Conservation (phyloP, 2,888 invertebrate species). For the Rhagophthalmus giganteus region DNA sequence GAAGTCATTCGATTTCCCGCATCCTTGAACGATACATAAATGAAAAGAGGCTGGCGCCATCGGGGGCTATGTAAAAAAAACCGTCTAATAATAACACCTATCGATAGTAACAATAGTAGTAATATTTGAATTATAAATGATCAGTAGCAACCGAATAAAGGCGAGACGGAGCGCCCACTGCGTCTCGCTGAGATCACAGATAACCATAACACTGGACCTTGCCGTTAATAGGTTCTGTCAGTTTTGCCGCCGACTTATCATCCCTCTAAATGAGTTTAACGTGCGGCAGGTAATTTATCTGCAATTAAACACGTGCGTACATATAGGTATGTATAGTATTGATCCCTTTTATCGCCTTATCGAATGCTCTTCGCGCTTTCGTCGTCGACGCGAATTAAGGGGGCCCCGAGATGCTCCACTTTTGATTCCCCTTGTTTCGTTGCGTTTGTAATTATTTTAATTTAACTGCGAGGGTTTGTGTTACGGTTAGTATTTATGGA, state of each 20-base stretch:
- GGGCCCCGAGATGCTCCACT: slow-evolving; percentile 38
- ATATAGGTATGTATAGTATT: no score
- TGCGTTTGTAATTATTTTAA: slow-evolving; percentile 51
- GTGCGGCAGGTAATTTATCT: slow-evolving; percentile 30
- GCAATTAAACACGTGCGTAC: slow-evolving; percentile 11
- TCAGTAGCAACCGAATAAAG: slow-evolving; percentile 42
- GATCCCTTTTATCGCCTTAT: slow-evolving; percentile 19
- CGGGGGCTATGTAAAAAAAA: slow-evolving; percentile 2
- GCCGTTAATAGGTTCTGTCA: slow-evolving; percentile 53
- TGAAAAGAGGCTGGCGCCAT: slow-evolving; percentile 16
- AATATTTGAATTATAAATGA: slow-evolving; percentile 51
- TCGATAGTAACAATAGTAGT: slow-evolving; percentile 40
- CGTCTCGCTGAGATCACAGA: slow-evolving; percentile 38
- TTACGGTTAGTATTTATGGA: slow-evolving; percentile 43
- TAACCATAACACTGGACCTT: slow-evolving; percentile 36
- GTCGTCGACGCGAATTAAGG: slow-evolving; percentile 1
- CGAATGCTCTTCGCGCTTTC: slow-evolving; percentile 4
- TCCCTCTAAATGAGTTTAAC: slow-evolving; percentile 41
- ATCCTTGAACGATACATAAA: slow-evolving; percentile 1
- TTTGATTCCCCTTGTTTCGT: slow-evolving; percentile 48
- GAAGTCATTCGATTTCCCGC: neutral
- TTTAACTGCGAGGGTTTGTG: slow-evolving; percentile 40
- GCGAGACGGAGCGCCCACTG: slow-evolving; percentile 35
- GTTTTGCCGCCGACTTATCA: slow-evolving; percentile 42
- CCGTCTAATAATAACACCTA: slow-evolving; percentile 23